Evolutionary conservation across 2,797 vertebrate species (phyloP), one percentile per base, ranked within the genome.

Genomic region (Acanthurus tractus): DNA sequence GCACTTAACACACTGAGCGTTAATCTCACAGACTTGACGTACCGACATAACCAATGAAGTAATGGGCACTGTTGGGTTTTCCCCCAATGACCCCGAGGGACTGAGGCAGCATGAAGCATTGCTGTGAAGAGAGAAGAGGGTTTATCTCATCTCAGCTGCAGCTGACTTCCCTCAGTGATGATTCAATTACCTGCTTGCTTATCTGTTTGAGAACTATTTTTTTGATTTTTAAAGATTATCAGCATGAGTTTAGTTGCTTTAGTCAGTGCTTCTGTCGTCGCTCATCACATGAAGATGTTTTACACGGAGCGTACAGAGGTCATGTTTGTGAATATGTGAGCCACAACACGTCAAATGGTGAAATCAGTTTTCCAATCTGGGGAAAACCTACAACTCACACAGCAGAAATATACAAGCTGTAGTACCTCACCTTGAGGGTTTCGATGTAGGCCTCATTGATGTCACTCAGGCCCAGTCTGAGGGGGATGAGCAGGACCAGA

Each of bases 21-120:
- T 85, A 58, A 78, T 76, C 46, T 81, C 79, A 70, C 66, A 69
- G 66, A 77, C 52, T 25, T 77, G 25, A 96, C 97, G 93, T 95
- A 99, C 98, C 98, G 44, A 99, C 96, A 66, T 96, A 99, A 90
- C 98, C 98, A 71, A 99, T 99, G 94, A 99, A 99, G 95, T 99
- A 99, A 94, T 99, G 98, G 82, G 98, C 98, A 73, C 98, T 99
- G 95, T 99, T 99, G 76, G 98, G 98, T 90, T 99, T 99, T 53
- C 98, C 98, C 86, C 98, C 98, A 13, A 99, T 99, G 74, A 99
- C 98, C 56, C 98, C 98, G 87, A 99, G 94, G 58, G 98, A 99
- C 92, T 99, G 98, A 54, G 98, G 97, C 96, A 98, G 96, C 98
- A 96, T 98, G 94, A 99, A 99, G 92, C 98, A 99, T 93, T 96